Conservation (phyloP, 1,140 invertebrate species). For the Drosophila bifasciata region DNA sequence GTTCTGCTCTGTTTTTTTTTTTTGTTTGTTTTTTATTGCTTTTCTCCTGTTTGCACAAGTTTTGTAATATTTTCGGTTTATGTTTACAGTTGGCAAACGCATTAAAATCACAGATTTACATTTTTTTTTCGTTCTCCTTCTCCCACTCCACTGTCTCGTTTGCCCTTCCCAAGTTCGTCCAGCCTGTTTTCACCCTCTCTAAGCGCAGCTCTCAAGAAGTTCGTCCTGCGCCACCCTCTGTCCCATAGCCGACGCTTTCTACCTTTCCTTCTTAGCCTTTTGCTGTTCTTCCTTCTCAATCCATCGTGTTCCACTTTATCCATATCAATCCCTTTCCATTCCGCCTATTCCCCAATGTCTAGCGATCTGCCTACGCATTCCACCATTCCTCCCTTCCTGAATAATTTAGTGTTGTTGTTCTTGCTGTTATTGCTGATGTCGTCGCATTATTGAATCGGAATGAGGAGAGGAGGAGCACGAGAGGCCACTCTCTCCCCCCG, state of each 20-base stretch:
- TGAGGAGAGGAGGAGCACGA: slow-evolving; percentile 3
- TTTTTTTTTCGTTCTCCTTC: slow-evolving; percentile 66
- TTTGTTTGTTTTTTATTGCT: slow-evolving; percentile 65
- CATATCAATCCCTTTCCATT: no score
- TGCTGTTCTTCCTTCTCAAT: no score
- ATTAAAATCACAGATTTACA: slow-evolving; percentile 83
- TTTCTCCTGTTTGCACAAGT: slow-evolving; percentile 71
- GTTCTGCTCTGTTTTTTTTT: not conserved
- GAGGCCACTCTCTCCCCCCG: no score
- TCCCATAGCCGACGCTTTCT: no score
- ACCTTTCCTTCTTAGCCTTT: no score
- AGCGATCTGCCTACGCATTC: slow-evolving; percentile 5
- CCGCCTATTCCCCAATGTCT: no score
- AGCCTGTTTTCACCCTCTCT: no score
- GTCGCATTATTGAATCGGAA: slow-evolving; percentile 78
- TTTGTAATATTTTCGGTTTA: slow-evolving; percentile 83
- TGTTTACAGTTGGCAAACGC: slow-evolving; percentile 81
- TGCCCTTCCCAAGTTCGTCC: no score
- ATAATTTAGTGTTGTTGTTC: slow-evolving; percentile 78
- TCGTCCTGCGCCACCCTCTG: no score
- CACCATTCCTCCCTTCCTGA: slow-evolving; percentile 36
- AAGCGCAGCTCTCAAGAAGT: no score
- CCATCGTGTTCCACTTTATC: no score
- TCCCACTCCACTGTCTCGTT: not conserved
- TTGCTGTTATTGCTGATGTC: slow-evolving; percentile 42